Conservation (phyloP, 2,888 invertebrate species). For the Diogma glabrata region DNA sequence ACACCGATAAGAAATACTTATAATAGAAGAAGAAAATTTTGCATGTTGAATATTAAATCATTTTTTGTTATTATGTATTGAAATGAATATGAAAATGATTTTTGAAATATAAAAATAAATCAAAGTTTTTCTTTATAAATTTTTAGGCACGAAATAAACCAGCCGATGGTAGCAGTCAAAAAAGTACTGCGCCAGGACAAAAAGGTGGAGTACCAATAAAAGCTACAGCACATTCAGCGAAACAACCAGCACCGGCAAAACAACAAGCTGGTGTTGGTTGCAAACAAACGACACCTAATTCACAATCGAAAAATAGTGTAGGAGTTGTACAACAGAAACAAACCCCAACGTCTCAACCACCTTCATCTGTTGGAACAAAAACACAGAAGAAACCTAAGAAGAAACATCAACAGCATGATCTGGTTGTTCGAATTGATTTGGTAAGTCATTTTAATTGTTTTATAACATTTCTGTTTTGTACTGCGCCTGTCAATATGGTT, state of each 20-base stretch:
- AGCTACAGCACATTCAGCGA: slow-evolving; percentile 42
- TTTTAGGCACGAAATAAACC: slow-evolving; percentile 71
- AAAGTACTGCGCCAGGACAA: slow-evolving; percentile 43
- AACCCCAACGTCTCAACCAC: slow-evolving; percentile 22
- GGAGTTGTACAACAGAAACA: slow-evolving; percentile 16
- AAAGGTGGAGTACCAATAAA: slow-evolving; percentile 45
- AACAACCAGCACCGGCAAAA: slow-evolving; percentile 49
- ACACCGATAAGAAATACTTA: no score
- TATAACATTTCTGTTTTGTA: no score
- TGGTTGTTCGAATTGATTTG: slow-evolving; percentile 70
- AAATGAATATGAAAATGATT: no score
- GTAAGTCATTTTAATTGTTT: slow-evolving; percentile 42
- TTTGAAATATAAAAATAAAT: no score
- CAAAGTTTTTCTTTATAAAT: slow-evolving; percentile 14
- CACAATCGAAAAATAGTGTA: slow-evolving; percentile 4
- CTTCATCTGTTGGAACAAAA: slow-evolving; percentile 35
- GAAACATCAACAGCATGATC: slow-evolving; percentile 68
- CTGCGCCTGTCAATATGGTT: no score
- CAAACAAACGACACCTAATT: slow-evolving; percentile 20
- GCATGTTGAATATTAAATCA: no score
- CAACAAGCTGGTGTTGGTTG: slow-evolving; percentile 26
- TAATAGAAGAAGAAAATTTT: no score
- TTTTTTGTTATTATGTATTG: no score
- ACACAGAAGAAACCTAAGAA: slow-evolving; percentile 67
- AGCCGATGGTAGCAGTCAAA: slow-evolving; percentile 55